Conservation (phyloP, 2,797 vertebrate species). For the Anabacerthia variegaticeps region DNA sequence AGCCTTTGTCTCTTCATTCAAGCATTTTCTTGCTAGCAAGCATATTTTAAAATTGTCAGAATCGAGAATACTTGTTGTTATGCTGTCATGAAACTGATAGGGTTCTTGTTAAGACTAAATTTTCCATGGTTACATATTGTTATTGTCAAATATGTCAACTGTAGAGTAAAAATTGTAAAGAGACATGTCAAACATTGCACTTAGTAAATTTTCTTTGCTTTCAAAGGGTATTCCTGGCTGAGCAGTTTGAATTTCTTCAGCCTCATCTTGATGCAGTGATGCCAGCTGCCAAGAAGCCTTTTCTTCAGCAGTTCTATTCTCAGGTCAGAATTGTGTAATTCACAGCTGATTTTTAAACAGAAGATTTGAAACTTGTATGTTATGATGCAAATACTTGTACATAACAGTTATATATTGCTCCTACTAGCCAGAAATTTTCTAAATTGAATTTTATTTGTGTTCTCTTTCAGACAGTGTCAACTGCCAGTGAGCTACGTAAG, state of each 20-base stretch:
- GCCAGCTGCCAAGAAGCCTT: slow-evolving; percentile 97
- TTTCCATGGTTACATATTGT: not conserved
- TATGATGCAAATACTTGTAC: not conserved
- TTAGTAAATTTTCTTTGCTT: slow-evolving; percentile 4
- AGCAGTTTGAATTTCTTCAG: slow-evolving; percentile 97
- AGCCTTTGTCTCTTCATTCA: not conserved
- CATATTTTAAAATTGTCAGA: not conserved
- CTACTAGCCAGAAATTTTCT: not conserved
- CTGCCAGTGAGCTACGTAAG: slow-evolving; percentile 94
- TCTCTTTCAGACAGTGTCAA: slow-evolving; percentile 91
- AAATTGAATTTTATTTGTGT: slow-evolving; percentile 16
- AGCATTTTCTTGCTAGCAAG: not conserved
- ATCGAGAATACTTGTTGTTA: not conserved
- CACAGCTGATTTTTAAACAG: not conserved
- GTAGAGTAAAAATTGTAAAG: not conserved
- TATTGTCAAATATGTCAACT: not conserved
- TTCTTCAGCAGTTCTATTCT: slow-evolving; percentile 98
- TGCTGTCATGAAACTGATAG: not conserved
- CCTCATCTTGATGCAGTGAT: slow-evolving; percentile 96
- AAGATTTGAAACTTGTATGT: not conserved
- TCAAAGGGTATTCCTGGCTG: slow-evolving; percentile 93
- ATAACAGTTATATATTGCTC: not conserved
- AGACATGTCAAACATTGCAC: not conserved
- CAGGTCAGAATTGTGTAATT: slow-evolving; percentile 83
- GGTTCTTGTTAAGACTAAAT: not conserved